These are phyloP conservation scores for Zoanthus gigantus DNA, from an alignment of 92 coral and sea anemone genomes.

Conservation along the genomic window DNA sequence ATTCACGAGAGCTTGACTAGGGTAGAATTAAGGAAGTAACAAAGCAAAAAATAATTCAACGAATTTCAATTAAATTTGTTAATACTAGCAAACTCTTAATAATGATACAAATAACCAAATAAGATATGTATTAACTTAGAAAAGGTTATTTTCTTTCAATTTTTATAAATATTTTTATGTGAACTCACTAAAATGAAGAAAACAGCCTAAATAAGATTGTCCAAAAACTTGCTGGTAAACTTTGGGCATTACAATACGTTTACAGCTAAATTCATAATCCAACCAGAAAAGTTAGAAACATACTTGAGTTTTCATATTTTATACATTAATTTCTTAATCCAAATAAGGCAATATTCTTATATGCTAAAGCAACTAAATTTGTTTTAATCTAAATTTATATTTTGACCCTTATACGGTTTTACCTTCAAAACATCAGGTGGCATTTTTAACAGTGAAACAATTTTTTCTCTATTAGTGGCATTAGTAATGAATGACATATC, in stretches of 20 bases:
- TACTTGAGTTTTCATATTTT: constrained; percentile 1
- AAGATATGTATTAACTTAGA: background rate
- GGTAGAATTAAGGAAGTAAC: background rate
- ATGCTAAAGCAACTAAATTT: constrained; percentile 17
- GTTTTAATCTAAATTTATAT: constrained; percentile 8
- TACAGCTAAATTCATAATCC: background rate
- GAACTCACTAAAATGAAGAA: background rate
- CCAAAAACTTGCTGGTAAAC: constrained; percentile 21
- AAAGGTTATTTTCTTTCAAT: background rate
- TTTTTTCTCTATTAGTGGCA: background rate
- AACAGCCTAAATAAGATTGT: background rate
- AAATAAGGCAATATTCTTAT: background rate
- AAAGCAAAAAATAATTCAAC: background rate
- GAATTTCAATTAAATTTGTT: background rate
- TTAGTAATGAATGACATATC: background rate
- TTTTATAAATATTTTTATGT: background rate
- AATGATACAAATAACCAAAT: background rate
- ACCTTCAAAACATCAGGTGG: constrained; percentile 21
- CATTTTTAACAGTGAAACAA: background rate
- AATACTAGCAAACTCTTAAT: background rate
- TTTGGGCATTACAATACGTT: background rate
- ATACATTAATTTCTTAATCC: constrained; percentile 26
- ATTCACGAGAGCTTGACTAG: background rate
- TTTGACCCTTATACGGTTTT: constrained; percentile 5
- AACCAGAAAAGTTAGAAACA: constrained; percentile 3